phyloP scores from a whole-genome alignment of 2,113 vertebrate genomes.

The Dicerorhinus sumatrensis region DNA sequence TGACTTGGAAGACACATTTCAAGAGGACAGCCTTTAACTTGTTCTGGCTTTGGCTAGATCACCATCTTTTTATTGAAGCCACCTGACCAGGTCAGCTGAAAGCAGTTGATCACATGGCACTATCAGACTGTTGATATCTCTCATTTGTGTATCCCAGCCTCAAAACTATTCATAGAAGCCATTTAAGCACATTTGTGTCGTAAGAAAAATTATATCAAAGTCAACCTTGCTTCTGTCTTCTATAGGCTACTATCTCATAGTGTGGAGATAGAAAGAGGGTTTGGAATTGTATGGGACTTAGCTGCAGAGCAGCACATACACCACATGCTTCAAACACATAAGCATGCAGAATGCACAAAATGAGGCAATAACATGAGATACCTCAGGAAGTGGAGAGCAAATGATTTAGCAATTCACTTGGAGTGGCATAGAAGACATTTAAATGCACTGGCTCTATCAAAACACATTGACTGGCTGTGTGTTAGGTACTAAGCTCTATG shows the following conservation, averaged over 20 bases:
- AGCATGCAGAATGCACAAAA: neutral
- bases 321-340: accelerated
- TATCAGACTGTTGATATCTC: neutral
- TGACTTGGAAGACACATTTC: neutral
- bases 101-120: neutral
- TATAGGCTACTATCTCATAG: neutral
- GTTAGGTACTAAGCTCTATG: neutral
- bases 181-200: neutral
- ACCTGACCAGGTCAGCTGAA: neutral
- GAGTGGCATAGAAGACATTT: neutral
- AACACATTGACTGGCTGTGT: neutral
- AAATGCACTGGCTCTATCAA: neutral
- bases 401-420: neutral
- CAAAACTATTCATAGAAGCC: neutral
- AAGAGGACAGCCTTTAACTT: neutral
- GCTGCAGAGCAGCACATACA: neutral
- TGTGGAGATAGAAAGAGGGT: neutral
- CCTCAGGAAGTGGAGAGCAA: neutral
- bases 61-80: neutral
- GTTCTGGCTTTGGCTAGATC: neutral
- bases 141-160: neutral
- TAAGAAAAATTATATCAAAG: neutral
- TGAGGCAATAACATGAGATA: accelerated
- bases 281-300: neutral
- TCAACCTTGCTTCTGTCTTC: neutral